Base-by-base conservation (phyloP, 2,113 vertebrate species). In the Trinectes maculatus region DNA sequence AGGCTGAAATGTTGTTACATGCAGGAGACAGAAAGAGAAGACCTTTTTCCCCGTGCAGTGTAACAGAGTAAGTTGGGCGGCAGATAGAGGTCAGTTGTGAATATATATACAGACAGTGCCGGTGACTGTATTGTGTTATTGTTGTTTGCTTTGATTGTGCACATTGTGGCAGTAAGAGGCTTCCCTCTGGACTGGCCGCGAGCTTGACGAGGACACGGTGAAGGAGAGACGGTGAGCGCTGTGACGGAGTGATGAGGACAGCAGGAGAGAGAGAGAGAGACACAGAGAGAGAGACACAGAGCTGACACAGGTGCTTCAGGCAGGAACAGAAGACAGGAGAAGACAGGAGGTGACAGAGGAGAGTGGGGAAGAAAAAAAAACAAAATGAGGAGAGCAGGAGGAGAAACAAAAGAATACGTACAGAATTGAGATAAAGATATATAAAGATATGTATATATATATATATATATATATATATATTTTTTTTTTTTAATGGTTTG, bases 251-350 rank as follows among this genome's bases (percentile, higher is more conserved):
- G 84, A 85, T 84, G 84, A 79, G 66, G 69, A 70, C 72, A 78
- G 74, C 60, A 66, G 56, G 5, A 48, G 46, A 21, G 21, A 12
- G n/a, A 3, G 71, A 56, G 79, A 65, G 55, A 15, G 54, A 79
- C 68, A 64, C 74, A 44, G 75, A 3, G 71, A 56, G 79, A 65
- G 55, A 15, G 54, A 79, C 68, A 64, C 74, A 44, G 75, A 82
- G 84, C 83, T 88, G 83, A 89, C 83, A 82, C 70, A 59, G 77
- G 63, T 79, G 82, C 82, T 87, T 83, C 57, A 56, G 58, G 71
- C 87, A 44, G 68, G 58, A 24, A 15, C 55, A 63, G 69, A 43
- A n/a, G n/a, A n/a, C n/a, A n/a, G n/a, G n/a, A n/a, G n/a, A 9
- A 63, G 42, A 52, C 46, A 77, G 74, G 71, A 64, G 58, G 65